phyloP scores from a whole-genome alignment of 92 coral and sea anemone genomes.

The Anthopleura xanthogrammica region DNA sequence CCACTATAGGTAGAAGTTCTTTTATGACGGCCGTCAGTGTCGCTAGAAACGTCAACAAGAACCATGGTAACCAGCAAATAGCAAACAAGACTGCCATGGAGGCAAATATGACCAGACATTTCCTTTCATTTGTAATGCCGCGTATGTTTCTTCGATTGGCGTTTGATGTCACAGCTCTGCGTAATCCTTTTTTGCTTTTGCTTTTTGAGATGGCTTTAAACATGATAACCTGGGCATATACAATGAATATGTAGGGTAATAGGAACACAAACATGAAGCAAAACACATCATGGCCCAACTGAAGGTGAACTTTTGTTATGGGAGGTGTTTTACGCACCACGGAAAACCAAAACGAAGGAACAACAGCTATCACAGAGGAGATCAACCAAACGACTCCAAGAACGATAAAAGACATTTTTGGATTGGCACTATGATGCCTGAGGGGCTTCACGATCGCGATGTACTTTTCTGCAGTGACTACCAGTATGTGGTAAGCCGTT shows the following conservation, averaged over 20 bases:
- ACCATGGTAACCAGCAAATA: conserved; percentile 73
- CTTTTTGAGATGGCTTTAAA: conserved; percentile 42
- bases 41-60: conserved; percentile 35
- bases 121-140: conserved; percentile 35
- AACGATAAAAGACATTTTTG: conserved; percentile 33
- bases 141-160: background rate
- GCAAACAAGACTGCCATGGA: conserved; percentile 53
- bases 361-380: conserved; percentile 49
- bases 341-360: conserved; percentile 52
- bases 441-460: conserved; percentile 72
- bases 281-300: conserved; percentile 43
- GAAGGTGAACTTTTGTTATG: background rate
- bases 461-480: conserved; percentile 72
- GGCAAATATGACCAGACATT: conserved; percentile 57
- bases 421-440: conserved; percentile 55
- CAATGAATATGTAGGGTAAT: conserved; percentile 60
- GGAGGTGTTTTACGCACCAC: background rate
- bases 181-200: conserved; percentile 15
- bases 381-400: conserved; percentile 56
- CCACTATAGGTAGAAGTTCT: background rate
- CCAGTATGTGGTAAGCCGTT: conserved; percentile 66
- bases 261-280: conserved; percentile 57
- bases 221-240: conserved; percentile 60
- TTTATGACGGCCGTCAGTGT: conserved; percentile 13
- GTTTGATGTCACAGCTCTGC: background rate